Conservation (phyloP, 1,140 invertebrate species). For the Oryctes rhinoceros region DNA sequence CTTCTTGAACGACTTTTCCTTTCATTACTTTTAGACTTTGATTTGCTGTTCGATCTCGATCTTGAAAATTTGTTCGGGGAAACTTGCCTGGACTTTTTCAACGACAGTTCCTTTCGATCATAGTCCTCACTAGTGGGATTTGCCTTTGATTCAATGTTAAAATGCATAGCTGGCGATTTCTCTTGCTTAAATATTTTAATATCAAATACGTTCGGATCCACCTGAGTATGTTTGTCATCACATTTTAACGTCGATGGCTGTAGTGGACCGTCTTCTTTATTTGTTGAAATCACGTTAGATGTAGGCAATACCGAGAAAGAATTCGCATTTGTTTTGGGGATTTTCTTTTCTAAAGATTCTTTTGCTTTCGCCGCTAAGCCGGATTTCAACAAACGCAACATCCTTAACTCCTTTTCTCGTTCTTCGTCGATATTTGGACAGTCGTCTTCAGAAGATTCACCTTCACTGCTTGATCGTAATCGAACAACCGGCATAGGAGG, state of each 20-base stretch:
- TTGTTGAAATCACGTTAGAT: not conserved
- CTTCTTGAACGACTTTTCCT: conserved; percentile 55
- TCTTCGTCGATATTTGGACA: conserved; percentile 59
- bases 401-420: conserved; percentile 67
- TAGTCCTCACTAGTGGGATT: conserved; percentile 18
- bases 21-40: conserved; percentile 37
- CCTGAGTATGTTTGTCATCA: conserved; percentile 45
- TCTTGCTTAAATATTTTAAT: conserved; percentile 54
- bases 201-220: conserved; percentile 56
- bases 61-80: conserved; percentile 48
- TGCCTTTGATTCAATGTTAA: not conserved
- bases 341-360: conserved; percentile 65
- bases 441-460: conserved; percentile 68
- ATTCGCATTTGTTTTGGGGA: conserved; percentile 51
- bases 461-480: conserved; percentile 68
- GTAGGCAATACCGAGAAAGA: not conserved
- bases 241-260: not conserved
- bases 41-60: conserved; percentile 49
- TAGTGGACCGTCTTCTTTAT: not conserved
- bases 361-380: conserved; percentile 72
- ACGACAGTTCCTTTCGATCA: not conserved
- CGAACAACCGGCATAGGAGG: conserved; percentile 68
- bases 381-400: conserved; percentile 69
- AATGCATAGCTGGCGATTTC: not conserved
- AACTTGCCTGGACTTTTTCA: conserved; percentile 27